Evolutionary conservation across 1,140 invertebrate genomes (phyloP).

Genomic region (Hycleus cichorii): DNA sequence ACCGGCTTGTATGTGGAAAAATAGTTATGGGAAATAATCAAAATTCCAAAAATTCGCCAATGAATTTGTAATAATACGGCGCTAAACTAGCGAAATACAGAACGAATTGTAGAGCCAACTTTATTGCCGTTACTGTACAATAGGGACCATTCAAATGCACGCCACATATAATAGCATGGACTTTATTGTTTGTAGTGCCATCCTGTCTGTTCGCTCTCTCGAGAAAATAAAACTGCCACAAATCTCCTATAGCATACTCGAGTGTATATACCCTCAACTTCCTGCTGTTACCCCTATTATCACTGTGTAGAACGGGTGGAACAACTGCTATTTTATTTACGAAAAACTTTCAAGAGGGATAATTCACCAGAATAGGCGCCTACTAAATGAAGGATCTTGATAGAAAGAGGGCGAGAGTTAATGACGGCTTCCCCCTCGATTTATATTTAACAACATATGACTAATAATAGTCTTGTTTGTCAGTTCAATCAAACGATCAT

Average conservation of each 20-base stretch:
- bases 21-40: background rate
- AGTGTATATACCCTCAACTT: constrained; percentile 1
- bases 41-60: background rate
- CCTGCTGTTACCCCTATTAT: constrained; percentile 3
- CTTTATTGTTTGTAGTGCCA: constrained; percentile 29
- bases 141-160: constrained; percentile 21
- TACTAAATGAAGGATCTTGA: no score
- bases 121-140: constrained; percentile 14
- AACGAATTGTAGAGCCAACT: constrained; percentile 14
- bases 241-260: constrained; percentile 15
- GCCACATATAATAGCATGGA: constrained; percentile 21
- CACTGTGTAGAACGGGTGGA: constrained; percentile 17
- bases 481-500: no score
- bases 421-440: no score
- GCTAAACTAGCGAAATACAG: constrained; percentile 15
- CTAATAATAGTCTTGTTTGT: no score
- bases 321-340: constrained; percentile 23
- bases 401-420: no score
- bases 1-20: background rate
- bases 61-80: constrained; percentile 4
- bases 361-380: no score
- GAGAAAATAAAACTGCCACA: constrained; percentile 30
- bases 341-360: constrained; percentile 10
- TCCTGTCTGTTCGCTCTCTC: constrained; percentile 21
- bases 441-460: no score